phyloP scores from a whole-genome alignment of 2,888 invertebrate genomes.

The Julus scandinavius region DNA sequence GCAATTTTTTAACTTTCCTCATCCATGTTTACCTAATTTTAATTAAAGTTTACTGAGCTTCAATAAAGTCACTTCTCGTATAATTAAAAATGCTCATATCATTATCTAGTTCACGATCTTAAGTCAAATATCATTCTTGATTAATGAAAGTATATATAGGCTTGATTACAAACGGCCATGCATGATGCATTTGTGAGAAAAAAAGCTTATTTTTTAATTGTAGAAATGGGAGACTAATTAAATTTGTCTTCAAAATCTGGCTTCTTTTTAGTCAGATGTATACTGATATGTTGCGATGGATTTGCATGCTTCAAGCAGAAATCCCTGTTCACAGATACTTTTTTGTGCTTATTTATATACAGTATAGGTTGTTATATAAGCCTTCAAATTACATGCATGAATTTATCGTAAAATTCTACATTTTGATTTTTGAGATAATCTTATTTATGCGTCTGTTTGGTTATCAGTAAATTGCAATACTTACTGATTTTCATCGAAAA shows the following conservation, averaged over 20 bases:
- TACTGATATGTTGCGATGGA: neutral
- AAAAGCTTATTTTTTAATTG: neutral
- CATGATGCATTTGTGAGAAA: neutral
- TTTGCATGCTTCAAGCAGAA: neutral
- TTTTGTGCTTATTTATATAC: neutral
- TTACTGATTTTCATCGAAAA: neutral
- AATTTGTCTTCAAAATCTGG: neutral
- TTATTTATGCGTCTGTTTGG: neutral
- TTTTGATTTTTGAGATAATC: neutral
- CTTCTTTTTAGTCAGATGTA: slow-evolving; percentile 1
- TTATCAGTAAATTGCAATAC: neutral
- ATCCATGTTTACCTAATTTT: slow-evolving; percentile 4
- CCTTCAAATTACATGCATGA: neutral
- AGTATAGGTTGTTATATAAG: too few relatives aligned
- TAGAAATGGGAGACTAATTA: neutral
- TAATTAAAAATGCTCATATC: slow-evolving; percentile 26
- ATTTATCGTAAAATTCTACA: neutral
- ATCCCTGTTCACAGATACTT: neutral
- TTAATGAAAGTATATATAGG: neutral
- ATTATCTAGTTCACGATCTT: slow-evolving; percentile 19
- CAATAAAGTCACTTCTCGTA: neutral
- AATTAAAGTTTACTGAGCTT: slow-evolving; percentile 30
- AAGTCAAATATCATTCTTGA: slow-evolving; percentile 26
- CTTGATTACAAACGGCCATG: neutral
- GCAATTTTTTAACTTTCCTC: slow-evolving; percentile 6